phyloP scores from a whole-genome alignment of 1,140 invertebrate species.

The Drosophila cardini region DNA sequence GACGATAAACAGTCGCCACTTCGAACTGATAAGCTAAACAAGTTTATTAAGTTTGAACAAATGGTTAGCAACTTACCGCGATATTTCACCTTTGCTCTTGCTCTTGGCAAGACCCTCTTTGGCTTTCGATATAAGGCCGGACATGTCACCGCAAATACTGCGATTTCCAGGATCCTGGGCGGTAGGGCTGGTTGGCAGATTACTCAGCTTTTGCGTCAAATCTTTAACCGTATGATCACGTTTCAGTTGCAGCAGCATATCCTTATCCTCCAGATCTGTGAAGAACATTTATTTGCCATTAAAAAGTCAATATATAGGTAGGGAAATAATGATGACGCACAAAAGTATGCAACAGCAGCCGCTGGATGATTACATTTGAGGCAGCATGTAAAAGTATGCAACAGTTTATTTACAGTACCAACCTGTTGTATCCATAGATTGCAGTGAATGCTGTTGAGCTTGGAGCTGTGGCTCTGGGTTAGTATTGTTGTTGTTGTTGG shows the following conservation, averaged over 20 bases:
- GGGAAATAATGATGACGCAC: neutral
- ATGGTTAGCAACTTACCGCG: conserved; percentile 65
- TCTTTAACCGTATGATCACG: conserved; percentile 93
- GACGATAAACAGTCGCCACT: neutral
- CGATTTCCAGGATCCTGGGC: conserved; percentile 85
- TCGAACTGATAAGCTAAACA: conserved; percentile 7
- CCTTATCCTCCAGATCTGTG: conserved; percentile 78
- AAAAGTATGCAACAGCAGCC: conserved; percentile 36
- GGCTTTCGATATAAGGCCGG: conserved; percentile 95
- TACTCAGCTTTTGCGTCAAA: conserved; percentile 92
- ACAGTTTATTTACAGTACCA: conserved; percentile 40
- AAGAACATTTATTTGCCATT: neutral
- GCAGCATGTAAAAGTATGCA: conserved; percentile 59
- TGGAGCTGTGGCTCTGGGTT: conserved; percentile 26
- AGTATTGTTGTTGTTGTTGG: conserved; percentile 61
- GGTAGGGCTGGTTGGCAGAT: conserved; percentile 87
- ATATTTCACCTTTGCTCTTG: conserved; percentile 88
- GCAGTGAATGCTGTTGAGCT: conserved; percentile 46
- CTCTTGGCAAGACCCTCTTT: conserved; percentile 95
- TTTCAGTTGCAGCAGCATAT: conserved; percentile 86
- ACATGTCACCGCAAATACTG: conserved; percentile 91
- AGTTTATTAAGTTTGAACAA: neutral
- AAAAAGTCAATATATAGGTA: neutral
- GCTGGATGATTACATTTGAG: neutral
- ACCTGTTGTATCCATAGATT: conserved; percentile 42